Evolutionary conservation across 2,797 vertebrate genomes (phyloP).

Genomic region (Ptychadena robeensis): DNA sequence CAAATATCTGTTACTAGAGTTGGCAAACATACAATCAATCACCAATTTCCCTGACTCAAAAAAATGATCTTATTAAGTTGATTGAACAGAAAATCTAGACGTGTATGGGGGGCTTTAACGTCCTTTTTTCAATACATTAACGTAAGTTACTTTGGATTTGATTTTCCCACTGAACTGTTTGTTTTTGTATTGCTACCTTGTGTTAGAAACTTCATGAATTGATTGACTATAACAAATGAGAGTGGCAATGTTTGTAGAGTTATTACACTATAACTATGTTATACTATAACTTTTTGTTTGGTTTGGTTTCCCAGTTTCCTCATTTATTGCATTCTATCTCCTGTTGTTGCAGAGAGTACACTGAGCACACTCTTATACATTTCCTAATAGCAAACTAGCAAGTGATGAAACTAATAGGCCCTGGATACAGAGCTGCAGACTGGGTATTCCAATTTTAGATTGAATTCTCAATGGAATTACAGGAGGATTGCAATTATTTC

Average conservation of each 20-base stretch:
- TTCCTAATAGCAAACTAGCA: conserved; percentile 49
- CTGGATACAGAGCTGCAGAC: conserved; percentile 44
- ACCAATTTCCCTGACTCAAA: too few relatives aligned
- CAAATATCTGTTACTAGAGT: too few relatives aligned
- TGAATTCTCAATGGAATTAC: conserved; percentile 40
- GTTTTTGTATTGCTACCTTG: too few relatives aligned
- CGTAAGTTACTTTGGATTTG: too few relatives aligned
- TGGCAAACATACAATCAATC: too few relatives aligned
- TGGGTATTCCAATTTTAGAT: conserved; percentile 60
- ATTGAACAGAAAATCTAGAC: too few relatives aligned
- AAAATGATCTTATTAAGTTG: too few relatives aligned
- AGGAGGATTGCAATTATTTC: conserved; percentile 57
- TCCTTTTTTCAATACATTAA: too few relatives aligned
- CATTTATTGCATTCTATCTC: neutral
- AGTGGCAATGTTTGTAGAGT: neutral
- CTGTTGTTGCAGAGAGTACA: neutral
- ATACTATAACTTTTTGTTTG: neutral
- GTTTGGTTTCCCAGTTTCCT: neutral
- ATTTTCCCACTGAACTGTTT: too few relatives aligned
- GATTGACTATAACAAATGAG: neutral
- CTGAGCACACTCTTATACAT: conserved; percentile 11
- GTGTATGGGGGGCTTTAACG: too few relatives aligned
- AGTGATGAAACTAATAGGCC: conserved; percentile 55
- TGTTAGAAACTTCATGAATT: neutral
- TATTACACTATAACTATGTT: too few relatives aligned